Percentiles rank a stretch among this genome's conserved stretches.
phyloP scores from a whole-genome alignment of 2,797 vertebrate species.

The Falco biarmicus region DNA sequence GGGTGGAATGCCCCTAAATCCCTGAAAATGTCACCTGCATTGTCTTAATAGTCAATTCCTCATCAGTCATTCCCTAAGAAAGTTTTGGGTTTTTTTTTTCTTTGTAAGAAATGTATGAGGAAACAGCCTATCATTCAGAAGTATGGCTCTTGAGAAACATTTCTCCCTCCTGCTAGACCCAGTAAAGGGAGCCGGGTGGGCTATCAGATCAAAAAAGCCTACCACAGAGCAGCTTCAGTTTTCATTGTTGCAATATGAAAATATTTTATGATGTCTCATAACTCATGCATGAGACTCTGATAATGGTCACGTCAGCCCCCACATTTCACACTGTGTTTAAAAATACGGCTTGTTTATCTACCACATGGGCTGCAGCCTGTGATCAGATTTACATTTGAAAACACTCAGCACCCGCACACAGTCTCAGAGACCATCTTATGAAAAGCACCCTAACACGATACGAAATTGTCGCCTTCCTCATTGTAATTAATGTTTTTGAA shows the following conservation, averaged over 20 bases:
- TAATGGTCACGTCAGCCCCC: conserved; percentile 22
- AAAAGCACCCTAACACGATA: neutral
- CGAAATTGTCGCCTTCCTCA: neutral
- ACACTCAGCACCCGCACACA: neutral
- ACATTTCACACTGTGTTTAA: conserved; percentile 29
- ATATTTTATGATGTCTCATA: conserved; percentile 18
- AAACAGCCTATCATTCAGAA: neutral
- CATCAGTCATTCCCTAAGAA: neutral
- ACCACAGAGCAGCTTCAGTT: conserved; percentile 26
- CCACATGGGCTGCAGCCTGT: neutral
- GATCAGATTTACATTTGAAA: conserved; percentile 16
- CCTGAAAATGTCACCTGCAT: neutral
- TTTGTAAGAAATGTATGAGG: neutral
- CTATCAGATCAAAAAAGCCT: conserved; percentile 43
- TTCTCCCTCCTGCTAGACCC: neutral
- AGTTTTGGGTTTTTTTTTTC: neutral
- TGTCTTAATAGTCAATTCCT: neutral
- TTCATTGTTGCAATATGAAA: conserved; percentile 34
- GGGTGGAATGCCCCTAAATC: neutral
- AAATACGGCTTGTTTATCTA: conserved; percentile 26
- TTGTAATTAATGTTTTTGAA: neutral
- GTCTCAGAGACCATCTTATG: neutral
- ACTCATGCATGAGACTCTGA: conserved; percentile 36
- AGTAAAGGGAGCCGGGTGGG: neutral
- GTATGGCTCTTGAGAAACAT: neutral